A percentile compares a stretch with the other conserved stretches of the same genome.
Evolutionary conservation across 2,113 vertebrate species (phyloP).

Genomic region (Synodontis membranacea): DNA sequence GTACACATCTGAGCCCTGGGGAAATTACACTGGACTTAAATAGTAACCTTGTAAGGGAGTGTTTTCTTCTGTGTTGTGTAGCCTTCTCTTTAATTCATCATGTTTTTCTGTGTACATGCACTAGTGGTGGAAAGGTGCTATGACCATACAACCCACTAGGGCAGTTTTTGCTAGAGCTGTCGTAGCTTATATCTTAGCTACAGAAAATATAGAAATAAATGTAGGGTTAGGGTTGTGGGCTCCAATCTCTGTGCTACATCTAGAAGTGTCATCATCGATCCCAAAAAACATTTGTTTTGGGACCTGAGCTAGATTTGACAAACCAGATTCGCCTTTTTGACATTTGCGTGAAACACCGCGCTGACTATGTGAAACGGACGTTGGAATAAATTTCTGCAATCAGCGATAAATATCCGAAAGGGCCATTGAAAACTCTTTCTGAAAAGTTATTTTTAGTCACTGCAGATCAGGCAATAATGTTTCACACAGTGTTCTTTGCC

Average conservation of each 20-base stretch:
- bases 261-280: neutral
- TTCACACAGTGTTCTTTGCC: neutral
- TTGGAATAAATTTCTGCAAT: neutral
- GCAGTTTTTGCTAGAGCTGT: neutral
- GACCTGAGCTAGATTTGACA: neutral
- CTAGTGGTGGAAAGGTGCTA: neutral
- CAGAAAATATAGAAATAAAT: neutral
- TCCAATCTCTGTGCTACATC: neutral
- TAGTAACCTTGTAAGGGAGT: neutral
- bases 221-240: neutral
- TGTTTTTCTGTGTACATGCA: constrained; percentile 28
- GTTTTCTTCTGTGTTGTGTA: neutral
- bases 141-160: neutral
- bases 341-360: neutral
- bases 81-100: neutral
- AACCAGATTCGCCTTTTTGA: neutral
- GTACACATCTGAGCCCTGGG: constrained; percentile 3
- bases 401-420: neutral
- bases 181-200: neutral
- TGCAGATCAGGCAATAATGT: neutral
- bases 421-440: neutral
- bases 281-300: neutral
- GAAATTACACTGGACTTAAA: constrained; percentile 25
- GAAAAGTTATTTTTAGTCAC: neutral
- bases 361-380: neutral